A percentile compares a stretch with the other conserved stretches of the same genome.
Evolutionary conservation across 2,888 invertebrate genomes (phyloP).

Genomic region (Yponomeuta evonymella): DNA sequence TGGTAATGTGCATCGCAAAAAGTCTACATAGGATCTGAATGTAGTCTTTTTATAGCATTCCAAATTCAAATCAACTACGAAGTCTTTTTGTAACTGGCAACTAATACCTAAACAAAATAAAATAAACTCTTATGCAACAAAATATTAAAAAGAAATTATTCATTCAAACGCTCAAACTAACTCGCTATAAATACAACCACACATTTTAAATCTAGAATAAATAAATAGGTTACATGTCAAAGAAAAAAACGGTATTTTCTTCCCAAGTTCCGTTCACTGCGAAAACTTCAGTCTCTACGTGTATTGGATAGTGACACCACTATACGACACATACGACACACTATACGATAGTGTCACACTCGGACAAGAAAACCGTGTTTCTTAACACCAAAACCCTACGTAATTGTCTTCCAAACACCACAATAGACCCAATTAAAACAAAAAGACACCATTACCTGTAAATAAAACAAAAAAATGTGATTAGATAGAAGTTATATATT

Average conservation of each 20-base stretch:
- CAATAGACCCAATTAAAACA: neutral
- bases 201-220: conserved; percentile 20
- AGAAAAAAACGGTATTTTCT: neutral
- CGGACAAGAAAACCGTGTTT: neutral
- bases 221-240: neutral
- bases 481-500: neutral
- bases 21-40: neutral
- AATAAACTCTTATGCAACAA: neutral
- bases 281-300: neutral
- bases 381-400: neutral
- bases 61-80: neutral
- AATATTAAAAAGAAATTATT: neutral
- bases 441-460: conserved; percentile 5
- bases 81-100: conserved; percentile 1
- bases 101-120: neutral
- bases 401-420: neutral
- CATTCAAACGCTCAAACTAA: conserved; percentile 20
- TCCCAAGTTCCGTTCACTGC: neutral
- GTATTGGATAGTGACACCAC: neutral
- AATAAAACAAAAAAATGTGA: neutral
- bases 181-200: conserved; percentile 50
- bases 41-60: neutral
- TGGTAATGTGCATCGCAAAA: neutral
- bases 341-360: neutral
- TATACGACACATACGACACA: too few relatives aligned